phyloP scores from a whole-genome alignment of 1,140 invertebrate genomes.

The Lasaia peninsularis region DNA sequence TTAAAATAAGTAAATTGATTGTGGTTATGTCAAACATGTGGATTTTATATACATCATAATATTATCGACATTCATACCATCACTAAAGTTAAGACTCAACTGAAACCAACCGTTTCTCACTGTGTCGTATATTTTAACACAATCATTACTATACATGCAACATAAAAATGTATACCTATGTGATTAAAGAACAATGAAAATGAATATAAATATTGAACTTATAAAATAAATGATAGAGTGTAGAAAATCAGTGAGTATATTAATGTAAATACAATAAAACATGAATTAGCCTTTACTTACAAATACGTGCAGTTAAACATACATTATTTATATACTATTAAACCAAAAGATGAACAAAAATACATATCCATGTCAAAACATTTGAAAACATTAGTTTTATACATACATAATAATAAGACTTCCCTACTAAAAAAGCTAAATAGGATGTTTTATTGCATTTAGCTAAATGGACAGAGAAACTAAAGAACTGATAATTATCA shows the following conservation, averaged over 20 bases:
- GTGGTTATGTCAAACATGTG: slow-evolving; percentile 7
- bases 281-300: slow-evolving; percentile 23
- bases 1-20: slow-evolving; percentile 3
- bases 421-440: slow-evolving; percentile 1
- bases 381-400: neutral
- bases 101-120: slow-evolving; percentile 10
- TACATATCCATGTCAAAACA: neutral
- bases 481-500: slow-evolving; percentile 62
- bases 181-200: slow-evolving; percentile 8
- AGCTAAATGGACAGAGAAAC: slow-evolving; percentile 41
- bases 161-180: slow-evolving; percentile 1
- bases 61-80: neutral
- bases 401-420: neutral
- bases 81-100: slow-evolving; percentile 9
- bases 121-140: neutral
- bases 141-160: slow-evolving; percentile 2
- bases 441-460: slow-evolving; percentile 60
- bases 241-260: slow-evolving; percentile 62
- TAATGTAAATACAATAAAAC: slow-evolving; percentile 63
- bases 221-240: slow-evolving; percentile 53
- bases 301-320: slow-evolving; percentile 12
- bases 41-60: slow-evolving; percentile 10
- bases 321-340: slow-evolving; percentile 10
- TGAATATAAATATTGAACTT: slow-evolving; percentile 16
- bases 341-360: neutral